Evolutionary conservation across 2,797 vertebrate genomes (phyloP), one percentile per base, ranked within the genome.

Genomic region (Micropoecilia bifurca): DNA sequence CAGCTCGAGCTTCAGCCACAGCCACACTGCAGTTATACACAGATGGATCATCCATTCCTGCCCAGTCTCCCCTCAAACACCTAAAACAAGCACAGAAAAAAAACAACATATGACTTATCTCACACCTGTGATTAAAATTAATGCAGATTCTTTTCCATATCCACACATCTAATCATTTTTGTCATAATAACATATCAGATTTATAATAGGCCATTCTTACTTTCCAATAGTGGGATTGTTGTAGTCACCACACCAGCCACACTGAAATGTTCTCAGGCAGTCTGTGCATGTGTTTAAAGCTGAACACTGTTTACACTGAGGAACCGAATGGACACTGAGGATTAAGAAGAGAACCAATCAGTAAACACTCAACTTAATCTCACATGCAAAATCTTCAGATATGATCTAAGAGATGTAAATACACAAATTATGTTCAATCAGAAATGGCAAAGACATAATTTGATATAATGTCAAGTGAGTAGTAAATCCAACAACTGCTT

Each of bases 221-320:
- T 97, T 97, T 88, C 97, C 98, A 75, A 98, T 96, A 0, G 97
- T 99, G 25, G 98, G 98, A 91, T 99, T 99, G 89, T 96, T 97
- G 74, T 96, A 95, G 50, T 98, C 97, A 8, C 97, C 97, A 43
- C 98, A 99, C 98, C 98, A 99, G 89, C 98, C 98, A 0, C 98
- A 99, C 91, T 97, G 97, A 9, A 98, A 97, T 28, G 96, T 97
- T 88, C 95, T 96, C 87, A 98, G 89, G 78, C 98, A 99, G 77
- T 97, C 97, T 0, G 95, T 95, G 80, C 98, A 99, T 0, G 95
- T 95, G 86, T 92, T 93, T 85, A 97, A 94, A 77, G 94, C 90
- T 22, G 96, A 95, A 7, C 98, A 99, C 75, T 97, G 97, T 80
- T 96, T 96, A 92, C 97, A 98, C 88, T 97, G 96, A 0, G 97